Conservation (phyloP, 2,888 invertebrate species). For the Phyllotreta cruciferae region DNA sequence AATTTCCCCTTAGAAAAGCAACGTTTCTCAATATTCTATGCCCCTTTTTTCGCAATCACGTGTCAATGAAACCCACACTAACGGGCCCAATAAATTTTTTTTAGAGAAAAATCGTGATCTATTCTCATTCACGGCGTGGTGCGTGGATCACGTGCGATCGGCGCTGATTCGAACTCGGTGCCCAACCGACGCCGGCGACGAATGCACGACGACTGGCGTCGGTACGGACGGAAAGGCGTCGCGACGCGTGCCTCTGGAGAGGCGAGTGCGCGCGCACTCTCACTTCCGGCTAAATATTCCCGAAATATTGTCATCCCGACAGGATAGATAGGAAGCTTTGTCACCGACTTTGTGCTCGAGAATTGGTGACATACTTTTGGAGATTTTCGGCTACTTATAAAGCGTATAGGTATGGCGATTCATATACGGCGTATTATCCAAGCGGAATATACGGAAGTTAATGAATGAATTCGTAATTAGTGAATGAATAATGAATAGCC, state of each 20-base stretch:
- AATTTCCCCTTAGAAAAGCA: too few species aligned
- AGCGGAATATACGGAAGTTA: too few species aligned
- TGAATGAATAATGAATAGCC: too few species aligned
- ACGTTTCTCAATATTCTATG: background rate
- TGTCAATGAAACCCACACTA: background rate
- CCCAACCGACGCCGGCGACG: constrained; percentile 54
- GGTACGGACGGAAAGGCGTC: constrained; percentile 56
- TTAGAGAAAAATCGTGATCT: constrained; percentile 23
- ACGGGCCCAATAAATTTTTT: background rate
- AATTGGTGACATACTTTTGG: constrained; percentile 37
- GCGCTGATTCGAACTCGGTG: constrained; percentile 44
- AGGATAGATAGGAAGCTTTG: constrained; percentile 35
- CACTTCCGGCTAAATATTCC: constrained; percentile 58
- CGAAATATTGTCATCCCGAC: constrained; percentile 39
- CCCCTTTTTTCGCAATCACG: too few species aligned
- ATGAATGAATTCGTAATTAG: too few species aligned
- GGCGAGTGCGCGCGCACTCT: constrained; percentile 64
- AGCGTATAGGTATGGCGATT: too few species aligned
- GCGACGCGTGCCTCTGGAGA: constrained; percentile 61
- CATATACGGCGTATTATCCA: too few species aligned
- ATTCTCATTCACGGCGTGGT: constrained; percentile 13
- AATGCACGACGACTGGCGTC: constrained; percentile 56
- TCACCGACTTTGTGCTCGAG: constrained; percentile 34
- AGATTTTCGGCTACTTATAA: constrained; percentile 10
- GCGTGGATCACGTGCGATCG: constrained; percentile 37